Evolutionary conservation across 1,140 invertebrate species (phyloP), one percentile per base, ranked within the genome.

Genomic region (Ips nitidus): DNA sequence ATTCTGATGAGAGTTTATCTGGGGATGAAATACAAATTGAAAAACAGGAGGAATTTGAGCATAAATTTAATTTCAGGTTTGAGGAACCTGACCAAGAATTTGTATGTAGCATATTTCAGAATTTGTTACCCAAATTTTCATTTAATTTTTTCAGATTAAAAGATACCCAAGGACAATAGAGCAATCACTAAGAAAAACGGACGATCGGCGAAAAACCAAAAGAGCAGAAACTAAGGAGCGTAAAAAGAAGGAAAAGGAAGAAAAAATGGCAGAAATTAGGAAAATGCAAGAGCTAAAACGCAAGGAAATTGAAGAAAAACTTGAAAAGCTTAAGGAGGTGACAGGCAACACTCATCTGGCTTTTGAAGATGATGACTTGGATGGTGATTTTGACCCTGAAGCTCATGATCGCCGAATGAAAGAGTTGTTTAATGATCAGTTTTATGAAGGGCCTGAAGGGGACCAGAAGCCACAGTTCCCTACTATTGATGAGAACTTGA

Each of bases 1-100:
- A 90, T 69, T 82, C 82, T 56, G 85, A 88, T 75, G 87, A 88
- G 55, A 88, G 88, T 70, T 81, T 93, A 62, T 92, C 91, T 1
- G 93, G 92, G 71, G 93, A 97, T 81, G 94, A 97, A 77, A 82
- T 87, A 72, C 86, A 88, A 71, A 83, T 94, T 8, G 88, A 92
- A 73, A 87, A 90, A 75, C 93, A 95, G 78, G 92, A 94, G 55
- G 86, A 92, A 80, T 98, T 98, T 85, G 97, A 98, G 77, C 86
- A 93, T 42, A 97, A 98, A 77, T 98, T 92, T 78, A 98, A 98
- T 83, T 98, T 97, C 80, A 86, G 97, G 74, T 99, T 92, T 82
- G 95, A 99, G 83, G 95, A 98, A 82, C 96, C 96, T 1, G 96
- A 98, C 83, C 86, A 90, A 59, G 93, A 98, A 75, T 97, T 96